Base-by-base conservation (phyloP, 2,888 invertebrate genomes). In the Spodoptera picta region DNA sequence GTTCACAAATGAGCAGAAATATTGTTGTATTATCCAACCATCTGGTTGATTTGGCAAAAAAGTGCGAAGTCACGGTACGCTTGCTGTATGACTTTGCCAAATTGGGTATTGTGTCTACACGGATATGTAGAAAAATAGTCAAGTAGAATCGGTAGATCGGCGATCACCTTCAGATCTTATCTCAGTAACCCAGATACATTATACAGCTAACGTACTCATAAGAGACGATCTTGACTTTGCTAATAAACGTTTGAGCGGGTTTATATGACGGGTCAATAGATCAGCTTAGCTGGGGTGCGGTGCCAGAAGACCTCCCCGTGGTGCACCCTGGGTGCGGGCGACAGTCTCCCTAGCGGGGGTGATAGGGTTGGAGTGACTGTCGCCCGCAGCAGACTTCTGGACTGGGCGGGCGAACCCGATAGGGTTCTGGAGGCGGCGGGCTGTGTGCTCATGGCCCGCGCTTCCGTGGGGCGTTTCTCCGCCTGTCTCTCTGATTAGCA, bases 231-330 rank as follows among this genome's bases (percentile, higher is more conserved):
- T 82, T 77, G 80, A 77, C 73, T 79, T 77, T 65, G 75, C 76
- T 79, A 82, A 81, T 81, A 80, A 80, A 76, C 69, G 73, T 75
- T 79, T 65, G 66, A 76, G 77, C 73, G 69, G 74, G 75, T 79
- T 78, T 72, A 70, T 79, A 78, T 68, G 79, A 77, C 80, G 75
- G 83, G 83, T 83, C 83, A 83, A 82, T 85, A 81, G 77, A 82
- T 83, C 79, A 84, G 65, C 59, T 72, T 66, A 66, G 70, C 69
- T 73, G n/a, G n/a, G n/a, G n/a, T n/a, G n/a, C n/a, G n/a, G n/a
- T n/a, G n/a, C n/a, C n/a, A n/a, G n/a, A n/a, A n/a, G n/a, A n/a
- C n/a, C n/a, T n/a, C n/a, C n/a, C n/a, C n/a, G n/a, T n/a, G n/a
- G n/a, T n/a, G n/a, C n/a, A n/a, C n/a, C n/a, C n/a, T n/a, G n/a